Evolutionary conservation across 2,113 vertebrate genomes (phyloP), one percentile per base, ranked within the genome.

Genomic region (Sialia sialis): DNA sequence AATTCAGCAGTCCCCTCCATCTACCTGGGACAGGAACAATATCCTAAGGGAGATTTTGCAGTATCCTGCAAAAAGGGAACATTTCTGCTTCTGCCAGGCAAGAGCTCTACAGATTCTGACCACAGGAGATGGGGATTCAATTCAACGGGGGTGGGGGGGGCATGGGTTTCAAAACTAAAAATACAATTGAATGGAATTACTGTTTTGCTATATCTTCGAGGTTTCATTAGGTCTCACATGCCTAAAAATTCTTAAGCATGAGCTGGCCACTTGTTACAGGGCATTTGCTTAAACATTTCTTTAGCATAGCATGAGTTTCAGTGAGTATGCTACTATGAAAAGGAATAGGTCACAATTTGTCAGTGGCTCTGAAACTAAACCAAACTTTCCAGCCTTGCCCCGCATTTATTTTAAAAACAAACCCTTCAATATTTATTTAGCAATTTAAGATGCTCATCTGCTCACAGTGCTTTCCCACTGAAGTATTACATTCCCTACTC

Each of bases 351-450:
- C 44, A n/a, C 32, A 84, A 41, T 83, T 82, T 79, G 36, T 39
- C 63, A 72, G 36, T 27, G 51, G 16, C 60, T 78, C 59, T 74
- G 76, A 95, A 73, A 81, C 30, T 74, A 90, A 95, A 92, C 27
- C 56, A 55, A 93, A 89, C 21, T 83, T 55, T 68, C 70, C 66
- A 73, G 59, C 43, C 92, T 83, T 78, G 72, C 46, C 46, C 30
- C 55, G 52, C 23, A 88, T 87, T 75, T 83, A 84, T 83, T 85
- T 96, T 79, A 67, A 95, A 94, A 79, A 80, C 51, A 95, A 93
- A 93, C 60, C 90, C 56, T 69, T 95, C 44, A 46, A n/a, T 84
- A 90, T 93, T 96, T 89, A 90, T 89, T 91, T 84, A 96, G 85
- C 67, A 86, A 73, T 81, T 56, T 39, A 58, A 93, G 58, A 96